phyloP scores from a whole-genome alignment of 2,888 invertebrate species.

The Ceratothoa steindachneri region DNA sequence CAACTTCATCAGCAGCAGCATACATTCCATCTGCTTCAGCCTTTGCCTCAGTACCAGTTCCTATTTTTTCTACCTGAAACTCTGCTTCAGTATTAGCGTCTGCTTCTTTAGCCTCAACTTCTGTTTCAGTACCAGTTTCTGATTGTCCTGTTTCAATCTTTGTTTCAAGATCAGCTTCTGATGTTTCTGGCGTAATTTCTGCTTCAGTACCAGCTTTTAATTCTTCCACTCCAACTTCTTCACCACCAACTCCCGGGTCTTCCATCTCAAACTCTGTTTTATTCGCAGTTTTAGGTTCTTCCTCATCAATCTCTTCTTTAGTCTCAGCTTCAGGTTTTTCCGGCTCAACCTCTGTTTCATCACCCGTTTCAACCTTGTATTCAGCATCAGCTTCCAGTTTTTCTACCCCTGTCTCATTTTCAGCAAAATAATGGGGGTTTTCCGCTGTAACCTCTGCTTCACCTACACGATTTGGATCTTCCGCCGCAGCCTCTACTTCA shows the following conservation, averaged over 20 bases:
- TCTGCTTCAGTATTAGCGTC: too few species aligned
- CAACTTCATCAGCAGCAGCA: background rate
- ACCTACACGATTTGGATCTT: background rate
- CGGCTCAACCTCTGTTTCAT: too few species aligned
- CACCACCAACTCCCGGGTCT: background rate
- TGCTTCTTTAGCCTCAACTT: background rate
- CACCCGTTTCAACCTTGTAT: background rate
- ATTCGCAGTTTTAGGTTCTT: background rate
- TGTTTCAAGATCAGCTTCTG: constrained; percentile 3
- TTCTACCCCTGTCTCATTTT: too few species aligned
- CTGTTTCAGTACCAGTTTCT: background rate
- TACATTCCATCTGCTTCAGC: background rate
- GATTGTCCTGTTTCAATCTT: too few species aligned
- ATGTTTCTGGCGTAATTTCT: background rate
- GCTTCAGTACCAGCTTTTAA: background rate
- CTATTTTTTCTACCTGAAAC: background rate
- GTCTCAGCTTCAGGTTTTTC: background rate
- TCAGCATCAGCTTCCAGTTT: background rate
- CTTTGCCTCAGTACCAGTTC: background rate
- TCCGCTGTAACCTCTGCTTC: background rate
- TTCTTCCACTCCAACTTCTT: constrained; percentile 2
- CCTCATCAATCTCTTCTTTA: background rate
- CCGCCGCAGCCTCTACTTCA: background rate
- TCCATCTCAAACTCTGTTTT: background rate
- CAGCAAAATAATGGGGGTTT: too few species aligned